phyloP scores from a whole-genome alignment of 2,797 vertebrate genomes.

The Heteromormyrus szaboi region DNA sequence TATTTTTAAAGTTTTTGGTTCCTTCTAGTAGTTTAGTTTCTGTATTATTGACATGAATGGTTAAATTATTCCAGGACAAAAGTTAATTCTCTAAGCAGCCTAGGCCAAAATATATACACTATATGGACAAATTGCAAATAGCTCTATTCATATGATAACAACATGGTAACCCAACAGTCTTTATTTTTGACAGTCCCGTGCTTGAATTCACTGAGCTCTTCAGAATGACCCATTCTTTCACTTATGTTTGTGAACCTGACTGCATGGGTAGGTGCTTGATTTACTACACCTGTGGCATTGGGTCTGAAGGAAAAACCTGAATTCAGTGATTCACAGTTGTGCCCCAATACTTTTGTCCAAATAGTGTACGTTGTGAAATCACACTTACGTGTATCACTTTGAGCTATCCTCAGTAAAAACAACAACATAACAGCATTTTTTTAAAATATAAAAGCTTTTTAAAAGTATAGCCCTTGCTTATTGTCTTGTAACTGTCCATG shows the following conservation, averaged over 20 bases:
- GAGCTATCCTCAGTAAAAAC: not conserved
- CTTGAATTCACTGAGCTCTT: not conserved
- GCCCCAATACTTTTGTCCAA: not conserved
- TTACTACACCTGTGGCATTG: not conserved
- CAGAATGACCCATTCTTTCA: not conserved
- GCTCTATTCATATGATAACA: not conserved
- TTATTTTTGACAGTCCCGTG: not conserved
- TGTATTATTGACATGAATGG: not conserved
- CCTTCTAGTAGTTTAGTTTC: not conserved
- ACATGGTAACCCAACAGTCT: not conserved
- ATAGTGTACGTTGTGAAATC: not conserved
- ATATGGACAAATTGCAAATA: not conserved
- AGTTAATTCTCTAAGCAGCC: not conserved
- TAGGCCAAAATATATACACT: not conserved
- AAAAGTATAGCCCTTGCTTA: not conserved
- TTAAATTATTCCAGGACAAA: not conserved
- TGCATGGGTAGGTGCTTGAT: not conserved
- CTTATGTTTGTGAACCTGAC: not conserved
- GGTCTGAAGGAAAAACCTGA: not conserved
- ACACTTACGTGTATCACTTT: not conserved
- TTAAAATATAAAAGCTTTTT: not conserved
- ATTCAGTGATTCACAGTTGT: not conserved
- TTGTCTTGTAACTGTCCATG: not conserved
- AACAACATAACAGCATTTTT: not conserved
- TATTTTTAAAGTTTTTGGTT: not conserved